Evolutionary conservation across 1,140 invertebrate genomes (phyloP), one percentile per base, ranked within the genome.

Genomic region (Apis florea): DNA sequence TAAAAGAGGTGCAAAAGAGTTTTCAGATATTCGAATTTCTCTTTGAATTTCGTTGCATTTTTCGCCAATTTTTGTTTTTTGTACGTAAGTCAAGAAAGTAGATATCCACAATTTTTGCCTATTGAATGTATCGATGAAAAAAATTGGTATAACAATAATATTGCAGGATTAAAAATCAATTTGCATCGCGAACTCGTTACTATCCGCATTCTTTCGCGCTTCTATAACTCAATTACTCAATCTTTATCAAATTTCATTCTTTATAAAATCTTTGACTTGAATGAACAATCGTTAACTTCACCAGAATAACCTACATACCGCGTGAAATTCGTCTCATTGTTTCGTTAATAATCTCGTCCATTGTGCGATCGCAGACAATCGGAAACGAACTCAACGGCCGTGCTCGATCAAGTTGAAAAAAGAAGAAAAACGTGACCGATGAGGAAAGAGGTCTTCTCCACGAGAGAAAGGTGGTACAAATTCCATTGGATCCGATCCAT

Each of bases 301-400:
- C 4, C n/a, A 9, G 24, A 8, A 47, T 40, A 58, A 79, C 76
- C 76, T 40, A 79, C 26, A 79, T 79, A 6, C 24, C 76, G 56
- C 76, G 68, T 63, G 63, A 67, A 67, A 74, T 67, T 80, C 61
- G 49, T 74, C 47, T 53, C 70, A 87, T 87, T 87, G 81, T 87
- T 79, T 79, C 49, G 13, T 63, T 83, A 77, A 88, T 83, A 79
- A 85, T 84, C 72, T 69, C 56, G 49, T 67, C 58, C 80, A 79
- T 86, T 84, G 68, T 58, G 68, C 56, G 59, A 71, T 76, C 49
- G 17, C n/a, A 47, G 15, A 12, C 26, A 75, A 24, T 51, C 78
- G 75, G 49, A 21, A 40, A 40, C 6, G 24, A 79, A 9, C 49
- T 17, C 53, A 17, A 26, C 26, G 24, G 3, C 56, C 51, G 54